Percentiles rank a stretch among this genome's conserved stretches.
These are phyloP conservation scores for Vireo altiloquus DNA, from an alignment of 2,113 vertebrate genomes.

Conservation along the genomic window DNA sequence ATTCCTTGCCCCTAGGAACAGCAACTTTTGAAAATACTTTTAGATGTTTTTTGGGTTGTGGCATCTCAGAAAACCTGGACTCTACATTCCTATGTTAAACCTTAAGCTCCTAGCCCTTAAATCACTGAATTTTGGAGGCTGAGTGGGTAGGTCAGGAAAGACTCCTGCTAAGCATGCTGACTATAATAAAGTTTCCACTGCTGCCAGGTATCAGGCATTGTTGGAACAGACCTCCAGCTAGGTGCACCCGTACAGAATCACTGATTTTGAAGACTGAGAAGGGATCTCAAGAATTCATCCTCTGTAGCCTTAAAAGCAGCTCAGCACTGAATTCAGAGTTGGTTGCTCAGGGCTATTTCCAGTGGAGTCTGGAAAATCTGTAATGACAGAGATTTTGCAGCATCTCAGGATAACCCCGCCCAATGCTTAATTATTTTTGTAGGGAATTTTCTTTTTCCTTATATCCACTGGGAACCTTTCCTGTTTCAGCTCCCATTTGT, in stretches of 20 bases:
- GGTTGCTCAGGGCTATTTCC: neutral
- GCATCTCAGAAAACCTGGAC: neutral
- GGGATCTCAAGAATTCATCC: neutral
- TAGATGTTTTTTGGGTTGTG: neutral
- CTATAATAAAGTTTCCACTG: neutral
- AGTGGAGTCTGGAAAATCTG: neutral
- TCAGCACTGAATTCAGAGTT: neutral
- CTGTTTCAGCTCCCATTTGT: neutral
- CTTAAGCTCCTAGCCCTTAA: neutral
- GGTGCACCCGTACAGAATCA: neutral
- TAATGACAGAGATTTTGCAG: neutral
- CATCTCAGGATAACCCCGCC: neutral
- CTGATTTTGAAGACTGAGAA: neutral
- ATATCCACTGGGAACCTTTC: neutral
- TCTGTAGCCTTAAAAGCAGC: neutral
- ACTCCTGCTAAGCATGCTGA: neutral
- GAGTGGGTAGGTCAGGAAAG: neutral
- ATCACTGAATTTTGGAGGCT: neutral
- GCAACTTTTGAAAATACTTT: neutral
- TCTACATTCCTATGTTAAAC: neutral
- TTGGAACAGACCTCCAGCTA: neutral
- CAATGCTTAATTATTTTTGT: neutral
- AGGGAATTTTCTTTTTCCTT: neutral
- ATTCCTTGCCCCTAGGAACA: neutral
- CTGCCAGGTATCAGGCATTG: neutral